A percentile compares a stretch with the other conserved stretches of the same genome.
These are phyloP conservation scores for Trisateles emortualis DNA, from an alignment of 2,888 invertebrate genomes.

Conservation along the genomic window DNA sequence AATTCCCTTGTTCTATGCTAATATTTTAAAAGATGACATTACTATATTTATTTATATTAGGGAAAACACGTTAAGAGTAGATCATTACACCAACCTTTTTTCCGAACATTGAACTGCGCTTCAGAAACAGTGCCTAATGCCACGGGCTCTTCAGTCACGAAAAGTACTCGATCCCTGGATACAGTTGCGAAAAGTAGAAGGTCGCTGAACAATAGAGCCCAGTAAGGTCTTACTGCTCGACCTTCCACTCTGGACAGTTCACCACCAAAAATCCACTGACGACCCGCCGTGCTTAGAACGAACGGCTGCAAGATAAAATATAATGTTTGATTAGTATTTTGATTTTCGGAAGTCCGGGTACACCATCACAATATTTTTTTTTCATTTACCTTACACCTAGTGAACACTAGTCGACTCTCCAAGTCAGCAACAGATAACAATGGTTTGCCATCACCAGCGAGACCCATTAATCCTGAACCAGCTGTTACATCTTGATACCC, in stretches of 20 bases:
- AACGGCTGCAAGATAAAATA: constrained; percentile 88
- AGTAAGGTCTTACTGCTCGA: constrained; percentile 92
- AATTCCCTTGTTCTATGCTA: too few relatives aligned
- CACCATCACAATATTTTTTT: not conserved
- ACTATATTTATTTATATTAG: too few relatives aligned
- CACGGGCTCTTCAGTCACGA: constrained; percentile 95
- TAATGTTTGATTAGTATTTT: not conserved
- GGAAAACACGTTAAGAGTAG: not conserved
- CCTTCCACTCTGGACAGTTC: constrained; percentile 94
- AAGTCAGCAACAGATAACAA: constrained; percentile 93
- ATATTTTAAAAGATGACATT: too few relatives aligned
- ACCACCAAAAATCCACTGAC: constrained; percentile 96
- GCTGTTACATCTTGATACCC: constrained; percentile 94
- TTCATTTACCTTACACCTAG: constrained; percentile 91
- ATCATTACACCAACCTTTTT: constrained; percentile 88
- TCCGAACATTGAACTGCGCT: constrained; percentile 94
- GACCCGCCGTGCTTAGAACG: constrained; percentile 92
- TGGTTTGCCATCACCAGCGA: constrained; percentile 93
- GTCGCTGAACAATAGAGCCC: constrained; percentile 95
- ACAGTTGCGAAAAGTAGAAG: constrained; percentile 95
- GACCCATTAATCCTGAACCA: constrained; percentile 94
- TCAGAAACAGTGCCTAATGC: constrained; percentile 92
- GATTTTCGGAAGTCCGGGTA: not conserved
- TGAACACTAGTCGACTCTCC: constrained; percentile 95
- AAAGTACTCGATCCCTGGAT: constrained; percentile 94